A percentile compares a stretch with the other conserved stretches of the same genome.
These are phyloP conservation scores for Lasioglossum malachurum DNA, from an alignment of 2,888 invertebrate species.

Conservation along the genomic window DNA sequence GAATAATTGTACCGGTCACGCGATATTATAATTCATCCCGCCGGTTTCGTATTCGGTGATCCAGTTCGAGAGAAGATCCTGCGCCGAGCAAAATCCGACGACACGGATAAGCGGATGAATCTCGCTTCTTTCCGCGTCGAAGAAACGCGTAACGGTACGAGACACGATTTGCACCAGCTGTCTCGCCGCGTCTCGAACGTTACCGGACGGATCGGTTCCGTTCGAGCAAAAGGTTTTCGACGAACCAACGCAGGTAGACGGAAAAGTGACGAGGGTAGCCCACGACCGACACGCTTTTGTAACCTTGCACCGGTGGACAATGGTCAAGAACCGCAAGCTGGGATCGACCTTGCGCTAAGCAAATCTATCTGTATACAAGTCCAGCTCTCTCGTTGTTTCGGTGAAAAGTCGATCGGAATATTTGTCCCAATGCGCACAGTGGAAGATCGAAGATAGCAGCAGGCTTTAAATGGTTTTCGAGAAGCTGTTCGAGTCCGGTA, in stretches of 20 bases:
- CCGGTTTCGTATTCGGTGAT: constrained; percentile 15
- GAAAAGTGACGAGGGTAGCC: not conserved
- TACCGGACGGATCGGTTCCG: not conserved
- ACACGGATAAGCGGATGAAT: constrained; percentile 23
- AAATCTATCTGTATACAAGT: not conserved
- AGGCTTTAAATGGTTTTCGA: constrained; percentile 2
- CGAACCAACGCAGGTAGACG: not conserved
- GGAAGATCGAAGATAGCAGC: not conserved
- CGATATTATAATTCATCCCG: constrained; percentile 34
- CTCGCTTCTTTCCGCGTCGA: constrained; percentile 43
- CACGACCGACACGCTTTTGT: not conserved
- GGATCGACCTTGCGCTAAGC: not conserved
- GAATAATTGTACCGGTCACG: constrained; percentile 53
- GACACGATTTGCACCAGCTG: constrained; percentile 29
- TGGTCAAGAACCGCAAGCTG: not conserved
- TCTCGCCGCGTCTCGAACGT: constrained; percentile 21
- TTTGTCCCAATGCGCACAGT: not conserved
- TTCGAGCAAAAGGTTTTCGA: not conserved
- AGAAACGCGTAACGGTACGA: constrained; percentile 64
- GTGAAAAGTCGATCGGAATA: not conserved
- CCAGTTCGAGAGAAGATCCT: not conserved
- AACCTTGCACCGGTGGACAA: not conserved
- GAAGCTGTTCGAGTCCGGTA: not conserved
- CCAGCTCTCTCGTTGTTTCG: not conserved
- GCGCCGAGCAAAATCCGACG: constrained; percentile 18